Conservation (phyloP, 2,888 invertebrate species). For the Nomada flava region DNA sequence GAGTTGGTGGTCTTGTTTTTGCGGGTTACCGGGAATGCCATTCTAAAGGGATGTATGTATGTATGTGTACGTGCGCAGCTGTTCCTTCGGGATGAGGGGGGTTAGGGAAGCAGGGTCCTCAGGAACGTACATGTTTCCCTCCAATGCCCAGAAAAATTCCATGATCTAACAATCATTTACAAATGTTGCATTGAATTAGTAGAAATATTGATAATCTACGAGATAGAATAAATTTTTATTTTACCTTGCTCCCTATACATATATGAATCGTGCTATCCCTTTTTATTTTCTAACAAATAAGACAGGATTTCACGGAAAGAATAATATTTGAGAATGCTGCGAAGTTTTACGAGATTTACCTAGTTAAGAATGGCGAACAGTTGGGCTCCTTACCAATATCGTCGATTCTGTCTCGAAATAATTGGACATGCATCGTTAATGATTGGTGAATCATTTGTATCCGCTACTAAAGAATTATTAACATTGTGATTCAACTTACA, state of each 20-base stretch:
- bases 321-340: neutral
- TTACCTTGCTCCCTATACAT: too few species aligned
- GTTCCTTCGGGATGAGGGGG: slow-evolving; percentile 56
- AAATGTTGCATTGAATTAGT: too few species aligned
- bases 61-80: slow-evolving; percentile 57
- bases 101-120: slow-evolving; percentile 37
- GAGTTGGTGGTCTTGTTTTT: slow-evolving; percentile 27
- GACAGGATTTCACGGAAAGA: neutral
- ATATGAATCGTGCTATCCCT: neutral
- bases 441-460: too few species aligned
- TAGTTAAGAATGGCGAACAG: too few species aligned
- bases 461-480: neutral
- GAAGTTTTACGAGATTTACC: too few species aligned
- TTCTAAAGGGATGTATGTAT: slow-evolving; percentile 58
- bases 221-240: too few species aligned
- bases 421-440: too few species aligned
- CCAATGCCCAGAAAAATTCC: neutral
- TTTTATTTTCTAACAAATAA: neutral
- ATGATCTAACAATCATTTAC: too few species aligned
- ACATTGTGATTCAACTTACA: neutral
- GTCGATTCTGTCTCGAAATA: too few species aligned
- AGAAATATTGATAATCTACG: too few species aligned
- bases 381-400: too few species aligned
- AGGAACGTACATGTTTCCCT: slow-evolving; percentile 19
- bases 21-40: slow-evolving; percentile 18